Percentiles rank a stretch among this genome's conserved stretches.
These are phyloP conservation scores for Drusus annulatus DNA, from an alignment of 1,140 invertebrate species.

Conservation along the genomic window DNA sequence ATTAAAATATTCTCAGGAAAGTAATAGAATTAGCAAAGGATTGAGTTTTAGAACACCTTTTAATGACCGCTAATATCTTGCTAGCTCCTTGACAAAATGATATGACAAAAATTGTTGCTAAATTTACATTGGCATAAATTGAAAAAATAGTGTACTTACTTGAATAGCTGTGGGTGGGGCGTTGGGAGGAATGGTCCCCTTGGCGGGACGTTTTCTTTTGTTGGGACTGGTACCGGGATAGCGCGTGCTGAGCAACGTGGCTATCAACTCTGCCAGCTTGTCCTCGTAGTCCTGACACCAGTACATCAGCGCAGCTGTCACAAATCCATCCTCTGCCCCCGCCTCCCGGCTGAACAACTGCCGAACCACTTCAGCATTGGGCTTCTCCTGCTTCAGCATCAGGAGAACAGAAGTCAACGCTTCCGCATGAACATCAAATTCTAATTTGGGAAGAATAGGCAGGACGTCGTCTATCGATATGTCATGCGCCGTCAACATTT, in stretches of 20 bases:
- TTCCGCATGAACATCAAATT: constrained; percentile 91
- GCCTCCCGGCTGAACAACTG: constrained; percentile 87
- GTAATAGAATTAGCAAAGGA: too few species aligned
- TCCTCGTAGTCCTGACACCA: constrained; percentile 95
- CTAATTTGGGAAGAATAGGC: constrained; percentile 90
- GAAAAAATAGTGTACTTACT: constrained; percentile 66
- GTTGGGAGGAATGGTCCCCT: constrained; percentile 75
- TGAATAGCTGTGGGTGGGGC: constrained; percentile 73
- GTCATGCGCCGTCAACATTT: constrained; percentile 93
- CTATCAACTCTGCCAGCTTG: constrained; percentile 88
- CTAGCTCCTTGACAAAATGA: too few species aligned
- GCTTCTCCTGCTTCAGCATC: constrained; percentile 93
- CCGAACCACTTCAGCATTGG: constrained; percentile 87
- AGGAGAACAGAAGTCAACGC: constrained; percentile 92
- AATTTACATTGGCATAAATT: too few species aligned
- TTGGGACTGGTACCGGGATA: constrained; percentile 90
- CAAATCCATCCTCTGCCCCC: constrained; percentile 82
- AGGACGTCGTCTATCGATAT: constrained; percentile 91
- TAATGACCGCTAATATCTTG: too few species aligned
- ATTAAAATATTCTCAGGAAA: too few species aligned
- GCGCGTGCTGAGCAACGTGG: constrained; percentile 81
- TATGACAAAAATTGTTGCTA: too few species aligned
- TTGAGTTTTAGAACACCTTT: too few species aligned
- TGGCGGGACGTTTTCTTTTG: constrained; percentile 87
- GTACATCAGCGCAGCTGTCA: constrained; percentile 90